Base-by-base conservation (phyloP, 1,140 invertebrate species). In the Macrobrachium rosenbergii region DNA sequence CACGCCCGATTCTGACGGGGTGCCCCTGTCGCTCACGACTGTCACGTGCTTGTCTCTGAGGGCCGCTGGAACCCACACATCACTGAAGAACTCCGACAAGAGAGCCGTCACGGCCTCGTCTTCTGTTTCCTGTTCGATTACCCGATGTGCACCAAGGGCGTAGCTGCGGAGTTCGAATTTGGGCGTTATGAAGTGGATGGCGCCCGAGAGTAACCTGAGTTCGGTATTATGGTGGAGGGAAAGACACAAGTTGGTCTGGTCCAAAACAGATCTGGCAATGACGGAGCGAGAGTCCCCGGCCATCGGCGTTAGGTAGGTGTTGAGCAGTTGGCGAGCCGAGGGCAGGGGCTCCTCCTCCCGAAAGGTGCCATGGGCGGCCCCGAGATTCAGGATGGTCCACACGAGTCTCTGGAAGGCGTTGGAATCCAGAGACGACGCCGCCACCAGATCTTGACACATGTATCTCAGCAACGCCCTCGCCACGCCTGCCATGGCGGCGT, bases 361-460 rank as follows among this genome's bases (percentile, higher is more conserved):
- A 62, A 82, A 88, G 45, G 82, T 88, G 43, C 86, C 87, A 75
- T 90, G 89, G 23, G 87, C 80, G n/a, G 89, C 89, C 63, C 89
- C 89, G 58, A 90, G 83, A 75, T 90, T 90, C 43, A 90, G 76
- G 17, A 90, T 80, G 23, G 89, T 83, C 89, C 87, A 88, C 73
- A 90, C 89, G 60, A 90, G 75, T 59, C 87, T 73, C 59, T 90
- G 89, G 62, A 90, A 90, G 17, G 83, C 89, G 28, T 81, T 75
- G 21, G 89, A 87, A 58, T 90, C 87, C 58, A 88, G 80, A 28
- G 83, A 62, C 2, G 86, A 82, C 11, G 83, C 60, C 8, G 87
- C 43, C 37, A 90, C 82, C 21, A 90, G 80, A 37, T 90, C 89
- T 11, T 90, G 89, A 63, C 89, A 90, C 89, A 90, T 90, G 73